Percentiles rank a stretch among this genome's conserved stretches.
These are phyloP conservation scores for Rhabdomys pumilio DNA, from an alignment of 2,797 vertebrate species.

Conservation along the genomic window DNA sequence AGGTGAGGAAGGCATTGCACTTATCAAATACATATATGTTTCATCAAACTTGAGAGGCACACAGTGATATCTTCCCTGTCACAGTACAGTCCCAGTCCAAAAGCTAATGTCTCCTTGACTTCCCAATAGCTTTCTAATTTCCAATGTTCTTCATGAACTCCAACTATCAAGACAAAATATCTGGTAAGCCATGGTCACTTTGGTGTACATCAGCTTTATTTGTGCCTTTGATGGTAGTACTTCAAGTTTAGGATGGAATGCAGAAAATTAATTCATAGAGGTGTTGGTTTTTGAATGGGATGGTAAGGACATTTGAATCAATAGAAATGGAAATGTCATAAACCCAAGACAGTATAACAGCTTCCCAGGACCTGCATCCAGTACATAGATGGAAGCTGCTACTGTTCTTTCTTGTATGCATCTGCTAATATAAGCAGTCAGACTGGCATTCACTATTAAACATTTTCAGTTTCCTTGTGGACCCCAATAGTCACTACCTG, in stretches of 20 bases:
- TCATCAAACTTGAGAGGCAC: not conserved
- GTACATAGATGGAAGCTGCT: not conserved
- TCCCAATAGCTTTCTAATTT: not conserved
- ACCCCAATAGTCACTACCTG: not conserved
- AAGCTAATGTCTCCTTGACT: conserved; percentile 19
- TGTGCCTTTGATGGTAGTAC: not conserved
- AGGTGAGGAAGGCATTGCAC: not conserved
- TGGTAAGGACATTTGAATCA: not conserved
- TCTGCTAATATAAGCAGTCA: not conserved
- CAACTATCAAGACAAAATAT: conserved; percentile 12
- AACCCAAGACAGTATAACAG: not conserved
- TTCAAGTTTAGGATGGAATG: conserved; percentile 16
- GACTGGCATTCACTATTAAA: not conserved
- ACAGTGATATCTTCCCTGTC: not conserved
- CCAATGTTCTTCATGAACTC: not conserved
- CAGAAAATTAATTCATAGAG: conserved; percentile 21
- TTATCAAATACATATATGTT: not conserved
- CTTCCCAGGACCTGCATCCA: conserved; percentile 8
- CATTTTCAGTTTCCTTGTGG: conserved; percentile 11
- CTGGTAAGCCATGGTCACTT: not conserved
- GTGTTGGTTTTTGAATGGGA: not conserved
- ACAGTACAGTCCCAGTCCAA: not conserved
- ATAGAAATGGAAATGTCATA: not conserved
- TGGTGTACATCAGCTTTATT: not conserved
- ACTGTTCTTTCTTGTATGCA: not conserved